Base-by-base conservation (phyloP, 2,888 invertebrate species). In the Leistus spinibarbis region DNA sequence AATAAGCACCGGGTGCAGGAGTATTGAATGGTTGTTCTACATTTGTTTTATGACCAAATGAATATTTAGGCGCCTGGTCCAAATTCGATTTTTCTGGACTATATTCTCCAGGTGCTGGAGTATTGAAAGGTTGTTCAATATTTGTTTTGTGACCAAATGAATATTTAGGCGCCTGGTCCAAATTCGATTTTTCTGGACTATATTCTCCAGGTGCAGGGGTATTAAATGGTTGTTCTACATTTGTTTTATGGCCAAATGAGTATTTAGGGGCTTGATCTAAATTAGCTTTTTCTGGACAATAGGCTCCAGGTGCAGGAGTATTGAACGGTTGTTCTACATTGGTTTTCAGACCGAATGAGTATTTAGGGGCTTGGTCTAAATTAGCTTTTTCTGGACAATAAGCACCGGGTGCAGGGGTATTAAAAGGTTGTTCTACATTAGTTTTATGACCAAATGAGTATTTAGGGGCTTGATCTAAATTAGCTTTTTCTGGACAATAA, bases 31-130 rank as follows among this genome's bases (percentile, higher is more conserved):
- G 87, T 77, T 88, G 89, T 57, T 88, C 88, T 23, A 85, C 80
- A 16, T 87, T 86, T 56, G 87, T 85, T 81, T 88, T 90, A 9
- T 86, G 84, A 72, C 90, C 89, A 79, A 93, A 91, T 65, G 89
- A 88, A 81, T 89, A 92, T 17, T 88, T 85, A 13, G 92, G 92
- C 3, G 89, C 86, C 77, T 87, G 86, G 80, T 90, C 90, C 87
- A 86, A 76, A 79, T 91, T 91, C 13, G 81, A 75, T 72, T 83
- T 83, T 81, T 92, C 91, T 0, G 95, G 92, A 84, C 94, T 91
- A 84, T 96, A 96, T 84, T 95, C 94, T n/a, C 95, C 95, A 0
- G 96, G 96, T 4, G 96, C 95, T 2, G 94, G 94, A 13, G 91
- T 89, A 76, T 90, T 88, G 79, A 89, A 88, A 65, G 88, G 85